phyloP scores from a whole-genome alignment of 2,113 vertebrate genomes.

The Myotis davidii region DNA sequence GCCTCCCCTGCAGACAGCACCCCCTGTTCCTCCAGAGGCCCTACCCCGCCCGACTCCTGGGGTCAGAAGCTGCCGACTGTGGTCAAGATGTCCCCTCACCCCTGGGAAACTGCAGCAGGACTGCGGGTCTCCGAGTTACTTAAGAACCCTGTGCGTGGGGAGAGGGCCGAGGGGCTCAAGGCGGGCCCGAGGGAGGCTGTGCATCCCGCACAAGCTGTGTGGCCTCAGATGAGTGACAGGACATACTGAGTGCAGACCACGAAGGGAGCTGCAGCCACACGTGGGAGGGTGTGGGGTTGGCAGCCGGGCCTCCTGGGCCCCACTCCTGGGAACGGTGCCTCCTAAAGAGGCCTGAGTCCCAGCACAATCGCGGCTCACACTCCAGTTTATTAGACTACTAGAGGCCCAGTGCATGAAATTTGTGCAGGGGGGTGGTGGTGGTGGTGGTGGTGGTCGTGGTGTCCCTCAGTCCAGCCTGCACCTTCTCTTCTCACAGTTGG shows the following conservation, averaged over 20 bases:
- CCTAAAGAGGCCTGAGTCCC: background rate
- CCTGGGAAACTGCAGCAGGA: background rate
- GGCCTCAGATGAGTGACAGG: background rate
- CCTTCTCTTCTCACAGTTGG: too few species aligned
- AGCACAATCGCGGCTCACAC: background rate
- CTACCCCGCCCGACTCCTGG: background rate
- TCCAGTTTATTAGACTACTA: background rate
- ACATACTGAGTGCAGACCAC: background rate
- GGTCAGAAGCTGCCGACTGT: background rate
- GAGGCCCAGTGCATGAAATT: too few species aligned
- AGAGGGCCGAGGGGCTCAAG: background rate
- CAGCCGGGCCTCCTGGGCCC: background rate
- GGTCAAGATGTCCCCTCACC: background rate
- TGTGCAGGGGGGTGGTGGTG: too few species aligned
- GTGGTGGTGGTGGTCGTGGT: too few species aligned
- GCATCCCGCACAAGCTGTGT: background rate
- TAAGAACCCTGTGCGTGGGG: background rate
- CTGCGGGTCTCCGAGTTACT: background rate
- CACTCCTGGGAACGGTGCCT: background rate
- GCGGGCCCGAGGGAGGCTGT: background rate
- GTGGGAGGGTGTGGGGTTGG: background rate
- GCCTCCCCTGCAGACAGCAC: background rate
- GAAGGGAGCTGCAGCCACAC: fast-evolving
- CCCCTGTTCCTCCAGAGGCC: background rate
- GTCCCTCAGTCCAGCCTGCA: too few species aligned